These are phyloP conservation scores for Thymelicus sylvestris DNA, from an alignment of 2,888 invertebrate genomes.

Conservation along the genomic window DNA sequence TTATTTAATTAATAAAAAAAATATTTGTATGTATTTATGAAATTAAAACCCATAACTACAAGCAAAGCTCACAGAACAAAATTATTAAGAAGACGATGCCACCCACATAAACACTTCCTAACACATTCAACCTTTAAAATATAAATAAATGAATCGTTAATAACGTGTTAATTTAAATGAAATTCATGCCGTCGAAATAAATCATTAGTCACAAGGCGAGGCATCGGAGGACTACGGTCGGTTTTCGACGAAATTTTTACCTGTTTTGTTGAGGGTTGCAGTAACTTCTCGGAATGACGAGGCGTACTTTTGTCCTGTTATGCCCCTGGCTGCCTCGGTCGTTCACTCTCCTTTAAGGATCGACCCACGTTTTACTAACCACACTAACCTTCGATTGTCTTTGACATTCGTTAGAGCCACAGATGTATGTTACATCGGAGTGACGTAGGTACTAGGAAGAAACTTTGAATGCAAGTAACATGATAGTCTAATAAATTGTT, in stretches of 20 bases:
- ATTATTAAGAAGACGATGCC: too few relatives aligned
- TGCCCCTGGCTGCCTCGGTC: conserved; percentile 13
- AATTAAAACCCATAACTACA: too few relatives aligned
- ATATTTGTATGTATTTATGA: too few relatives aligned
- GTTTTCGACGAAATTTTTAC: conserved; percentile 26
- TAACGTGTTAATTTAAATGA: background rate
- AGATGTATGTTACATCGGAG: too few relatives aligned
- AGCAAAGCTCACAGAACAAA: too few relatives aligned
- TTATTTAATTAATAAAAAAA: too few relatives aligned
- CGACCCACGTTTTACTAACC: background rate
- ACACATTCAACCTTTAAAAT: background rate
- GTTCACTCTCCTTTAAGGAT: conserved; percentile 25
- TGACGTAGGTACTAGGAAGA: too few relatives aligned
- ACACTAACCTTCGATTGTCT: background rate
- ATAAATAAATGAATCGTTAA: background rate
- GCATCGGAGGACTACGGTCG: background rate
- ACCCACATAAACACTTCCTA: background rate
- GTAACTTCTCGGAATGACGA: conserved; percentile 16
- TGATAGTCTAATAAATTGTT: too few relatives aligned
- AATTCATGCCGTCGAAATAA: conserved; percentile 2
- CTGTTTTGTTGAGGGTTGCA: conserved; percentile 24
- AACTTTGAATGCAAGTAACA: too few relatives aligned
- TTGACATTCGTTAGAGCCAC: too few relatives aligned
- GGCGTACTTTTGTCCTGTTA: conserved; percentile 24
- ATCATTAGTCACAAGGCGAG: background rate